phyloP scores from a whole-genome alignment of 2,797 vertebrate species.

The Rhinogobio ventralis region DNA sequence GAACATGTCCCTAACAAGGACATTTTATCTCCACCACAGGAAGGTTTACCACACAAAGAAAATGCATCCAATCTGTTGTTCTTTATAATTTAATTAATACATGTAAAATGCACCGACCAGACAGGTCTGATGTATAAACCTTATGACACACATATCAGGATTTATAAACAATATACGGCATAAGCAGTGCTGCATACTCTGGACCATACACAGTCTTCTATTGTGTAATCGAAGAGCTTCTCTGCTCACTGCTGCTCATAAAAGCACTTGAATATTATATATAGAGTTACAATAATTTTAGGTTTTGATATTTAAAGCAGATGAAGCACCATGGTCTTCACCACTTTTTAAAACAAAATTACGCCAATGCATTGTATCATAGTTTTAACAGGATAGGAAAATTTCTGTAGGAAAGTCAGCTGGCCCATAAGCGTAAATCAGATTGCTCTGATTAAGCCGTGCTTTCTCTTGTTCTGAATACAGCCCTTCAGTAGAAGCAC shows the following conservation, averaged over 20 bases:
- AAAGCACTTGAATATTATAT: neutral
- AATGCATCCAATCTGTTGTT: neutral
- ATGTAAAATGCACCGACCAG: neutral
- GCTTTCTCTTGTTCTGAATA: constrained; percentile 51
- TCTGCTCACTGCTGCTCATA: neutral
- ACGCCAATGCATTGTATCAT: neutral
- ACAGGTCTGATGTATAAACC: neutral
- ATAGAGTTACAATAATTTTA: neutral
- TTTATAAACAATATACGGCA: neutral
- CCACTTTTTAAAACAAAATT: neutral
- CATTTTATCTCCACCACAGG: neutral
- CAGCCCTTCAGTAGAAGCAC: constrained; percentile 39
- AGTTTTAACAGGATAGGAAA: neutral
- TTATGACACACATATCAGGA: neutral
- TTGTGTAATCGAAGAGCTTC: neutral
- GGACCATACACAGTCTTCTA: neutral
- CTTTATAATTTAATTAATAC: neutral
- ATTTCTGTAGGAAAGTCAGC: constrained; percentile 20
- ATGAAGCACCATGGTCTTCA: neutral
- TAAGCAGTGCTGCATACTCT: neutral
- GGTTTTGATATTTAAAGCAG: neutral
- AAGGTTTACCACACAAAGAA: neutral
- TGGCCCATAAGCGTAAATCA: constrained; percentile 41
- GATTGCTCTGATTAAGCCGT: constrained; percentile 22
- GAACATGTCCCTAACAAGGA: too few relatives aligned